phyloP scores from a whole-genome alignment of 2,888 invertebrate genomes.

The Pomacea canaliculata region DNA sequence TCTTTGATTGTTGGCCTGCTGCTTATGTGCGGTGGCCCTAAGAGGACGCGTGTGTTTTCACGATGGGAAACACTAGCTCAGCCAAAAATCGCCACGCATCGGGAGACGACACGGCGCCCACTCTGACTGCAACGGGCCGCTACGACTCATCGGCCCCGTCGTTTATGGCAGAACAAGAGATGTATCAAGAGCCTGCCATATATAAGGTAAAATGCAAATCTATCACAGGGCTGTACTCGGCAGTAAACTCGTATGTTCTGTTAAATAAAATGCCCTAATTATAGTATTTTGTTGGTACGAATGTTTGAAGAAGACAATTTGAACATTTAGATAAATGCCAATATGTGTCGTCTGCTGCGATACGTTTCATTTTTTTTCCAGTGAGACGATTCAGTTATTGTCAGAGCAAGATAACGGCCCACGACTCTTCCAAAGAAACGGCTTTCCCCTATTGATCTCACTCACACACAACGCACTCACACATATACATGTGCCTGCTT shows the following conservation, averaged over 20 bases:
- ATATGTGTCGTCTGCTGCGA: too few species aligned
- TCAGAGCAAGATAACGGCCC: too few species aligned
- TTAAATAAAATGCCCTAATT: background rate
- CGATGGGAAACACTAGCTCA: slow-evolving; percentile 39
- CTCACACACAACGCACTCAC: too few species aligned
- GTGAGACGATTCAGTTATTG: too few species aligned
- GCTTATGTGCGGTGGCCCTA: background rate
- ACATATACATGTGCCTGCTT: background rate
- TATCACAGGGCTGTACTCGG: background rate
- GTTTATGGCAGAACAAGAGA: slow-evolving; percentile 32
- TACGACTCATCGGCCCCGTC: background rate
- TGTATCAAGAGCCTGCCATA: slow-evolving; percentile 15
- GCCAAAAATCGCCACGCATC: slow-evolving; percentile 50
- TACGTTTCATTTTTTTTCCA: too few species aligned
- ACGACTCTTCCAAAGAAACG: too few species aligned
- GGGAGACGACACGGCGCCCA: slow-evolving; percentile 58
- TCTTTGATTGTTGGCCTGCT: background rate
- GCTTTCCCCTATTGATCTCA: too few species aligned
- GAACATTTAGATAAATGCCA: too few species aligned
- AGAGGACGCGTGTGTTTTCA: background rate
- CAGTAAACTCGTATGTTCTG: background rate
- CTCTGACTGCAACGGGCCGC: slow-evolving; percentile 44
- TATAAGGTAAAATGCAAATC: background rate
- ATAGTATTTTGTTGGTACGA: slow-evolving; percentile 16
- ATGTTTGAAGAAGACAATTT: too few species aligned